Base-by-base conservation (phyloP, 2,888 invertebrate genomes). In the Drosophila birchii region DNA sequence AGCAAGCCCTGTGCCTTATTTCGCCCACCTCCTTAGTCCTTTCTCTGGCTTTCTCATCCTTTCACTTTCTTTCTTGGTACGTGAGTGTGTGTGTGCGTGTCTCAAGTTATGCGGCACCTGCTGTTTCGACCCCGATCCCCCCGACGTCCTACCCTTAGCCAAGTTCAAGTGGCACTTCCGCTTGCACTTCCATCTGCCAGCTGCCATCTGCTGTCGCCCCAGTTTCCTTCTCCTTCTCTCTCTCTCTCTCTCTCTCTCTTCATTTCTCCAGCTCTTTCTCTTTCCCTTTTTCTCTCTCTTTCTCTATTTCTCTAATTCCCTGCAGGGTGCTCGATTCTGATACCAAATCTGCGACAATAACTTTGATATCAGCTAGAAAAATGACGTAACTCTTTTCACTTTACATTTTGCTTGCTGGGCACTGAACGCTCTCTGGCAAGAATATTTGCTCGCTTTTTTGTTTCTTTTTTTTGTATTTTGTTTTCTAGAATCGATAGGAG, bases 321-420 rank as follows among this genome's bases (percentile, higher is more conserved):
- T 34, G 34, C 79, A 86, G 91, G 92, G 92, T 91, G 89, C 70
- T 86, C 80, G 64, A 91, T 92, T 92, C 92, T 89, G 90, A 90
- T 92, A 90, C 92, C 92, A 91, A 92, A 92, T 92, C 92, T 92
- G 92, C 92, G 88, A 86, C 78, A 86, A 91, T 84, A 87, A 83
- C 79, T 90, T 92, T 91, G 92, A 92, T 90, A 92, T 92, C 92
- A 92, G 92, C 92, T 92, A 92, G 90, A 92, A 92, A 92, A 92
- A 92, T 92, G 92, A 92, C 92, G 92, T 91, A 78, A 87, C 86
- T 89, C 88, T 89, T 89, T 86, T 89, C 88, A 88, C 89, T 89
- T 86, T 89, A 75, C 81, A 87, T 69, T 79, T 84, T 81, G 85
- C 89, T 84, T 87, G 79, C 76, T 29, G 49, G 26, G 54, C 49